phyloP scores from a whole-genome alignment of 2,113 vertebrate species.

The Oenanthe oenanthe region DNA sequence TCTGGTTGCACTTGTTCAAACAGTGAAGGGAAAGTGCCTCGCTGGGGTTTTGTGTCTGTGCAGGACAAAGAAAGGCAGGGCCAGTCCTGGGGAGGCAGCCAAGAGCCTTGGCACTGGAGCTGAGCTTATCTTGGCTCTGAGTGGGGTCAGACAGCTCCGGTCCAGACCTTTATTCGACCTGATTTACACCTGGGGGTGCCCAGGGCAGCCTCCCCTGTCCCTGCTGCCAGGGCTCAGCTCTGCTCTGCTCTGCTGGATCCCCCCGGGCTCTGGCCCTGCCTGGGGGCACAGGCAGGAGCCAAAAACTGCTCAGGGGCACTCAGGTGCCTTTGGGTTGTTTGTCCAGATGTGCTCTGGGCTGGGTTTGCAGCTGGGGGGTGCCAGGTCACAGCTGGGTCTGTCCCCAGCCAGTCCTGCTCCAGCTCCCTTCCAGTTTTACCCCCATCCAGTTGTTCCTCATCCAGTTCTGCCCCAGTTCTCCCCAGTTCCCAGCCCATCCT shows the following conservation, averaged over 20 bases:
- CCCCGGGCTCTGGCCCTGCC: background rate
- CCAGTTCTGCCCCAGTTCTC: no score
- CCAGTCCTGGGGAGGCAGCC: background rate
- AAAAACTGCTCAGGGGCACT: rapidly evolving
- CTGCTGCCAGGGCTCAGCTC: background rate
- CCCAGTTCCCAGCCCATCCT: no score
- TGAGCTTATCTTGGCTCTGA: background rate
- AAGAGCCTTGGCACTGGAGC: background rate
- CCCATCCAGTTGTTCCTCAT: background rate
- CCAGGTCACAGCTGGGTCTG: background rate
- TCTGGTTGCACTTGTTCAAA: background rate
- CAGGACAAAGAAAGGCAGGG: slow-evolving; percentile 7
- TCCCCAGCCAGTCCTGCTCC: background rate
- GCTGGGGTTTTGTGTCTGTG: background rate
- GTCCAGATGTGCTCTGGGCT: background rate
- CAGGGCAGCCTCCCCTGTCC: background rate
- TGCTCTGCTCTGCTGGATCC: background rate
- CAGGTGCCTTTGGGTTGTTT: rapidly evolving
- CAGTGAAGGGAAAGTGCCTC: background rate
- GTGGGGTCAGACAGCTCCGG: background rate
- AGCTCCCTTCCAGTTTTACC: background rate
- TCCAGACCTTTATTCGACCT: no score
- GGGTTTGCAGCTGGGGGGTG: background rate
- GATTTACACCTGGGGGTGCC: background rate
- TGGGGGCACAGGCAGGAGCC: background rate